Evolutionary conservation across 2,113 vertebrate species (phyloP), one percentile per base, ranked within the genome.

Genomic region (Rousettus leschenaultii): DNA sequence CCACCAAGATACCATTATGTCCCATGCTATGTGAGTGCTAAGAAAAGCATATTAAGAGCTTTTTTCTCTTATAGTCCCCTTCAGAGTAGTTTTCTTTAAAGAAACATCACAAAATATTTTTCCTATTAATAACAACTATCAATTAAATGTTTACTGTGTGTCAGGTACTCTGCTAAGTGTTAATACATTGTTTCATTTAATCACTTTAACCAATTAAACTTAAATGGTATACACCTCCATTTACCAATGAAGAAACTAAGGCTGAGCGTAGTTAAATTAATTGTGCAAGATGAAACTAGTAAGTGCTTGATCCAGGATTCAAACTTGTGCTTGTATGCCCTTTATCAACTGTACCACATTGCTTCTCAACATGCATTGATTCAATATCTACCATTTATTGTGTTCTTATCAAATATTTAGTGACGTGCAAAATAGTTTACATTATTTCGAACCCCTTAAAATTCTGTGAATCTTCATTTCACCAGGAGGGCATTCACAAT

Each of bases 231-330:
- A 73, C 40, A 24, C 55, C 51, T 89, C 51, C n/a, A 22, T 45
- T 95, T 83, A 48, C 48, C 88, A 79, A 78, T 38, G 26, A 87
- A 89, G 87, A 77, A 90, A 77, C 59, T 66, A 82, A 84, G 24
- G 57, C 26, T 92, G 18, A 51, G 9, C 53, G 21, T n/a, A 71
- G n/a, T n/a, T 53, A 83, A 91, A 88, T 22, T 92, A 96, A 92
- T 21, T 79, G 30, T n/a, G 40, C 59, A 70, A 87, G 33, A 90
- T 45, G 10, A 89, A 93, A 90, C 26, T 90, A 70, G 15, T 24
- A 48, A 87, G 33, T 43, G 28, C 43, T 79, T 6, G 30, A 51
- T 24, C 63, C 53, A 51, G 26, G 28, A 30, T 51, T 74, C 30
- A 85, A 79, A 73, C 1, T 18, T 33, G 8, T 21, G 30, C 28